phyloP scores from a whole-genome alignment of 2,113 vertebrate species.

The Podarcis raffonei region DNA sequence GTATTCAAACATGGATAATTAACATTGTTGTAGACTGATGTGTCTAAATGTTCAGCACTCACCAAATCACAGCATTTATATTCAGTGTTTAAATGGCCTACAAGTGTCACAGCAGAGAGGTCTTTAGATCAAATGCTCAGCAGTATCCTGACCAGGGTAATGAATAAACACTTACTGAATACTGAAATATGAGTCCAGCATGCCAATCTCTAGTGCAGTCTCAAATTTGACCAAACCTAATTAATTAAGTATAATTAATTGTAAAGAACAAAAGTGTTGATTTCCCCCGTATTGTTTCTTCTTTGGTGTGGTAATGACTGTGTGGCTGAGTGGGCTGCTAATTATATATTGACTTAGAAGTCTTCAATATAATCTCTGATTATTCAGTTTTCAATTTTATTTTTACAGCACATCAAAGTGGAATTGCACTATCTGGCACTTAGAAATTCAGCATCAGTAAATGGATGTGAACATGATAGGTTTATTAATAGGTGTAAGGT shows the following conservation, averaged over 20 bases:
- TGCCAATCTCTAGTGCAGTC: conserved; percentile 4
- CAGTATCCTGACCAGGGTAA: background rate
- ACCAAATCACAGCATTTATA: background rate
- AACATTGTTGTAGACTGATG: background rate
- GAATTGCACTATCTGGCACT: conserved; percentile 75
- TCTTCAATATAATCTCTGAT: conserved; percentile 61
- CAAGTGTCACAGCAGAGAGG: conserved; percentile 17
- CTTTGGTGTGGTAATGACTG: conserved; percentile 61
- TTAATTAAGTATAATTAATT: conserved; percentile 50
- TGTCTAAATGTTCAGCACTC: background rate
- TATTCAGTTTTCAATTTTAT: conserved; percentile 80
- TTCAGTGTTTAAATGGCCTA: conserved; percentile 30
- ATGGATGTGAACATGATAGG: conserved; percentile 75
- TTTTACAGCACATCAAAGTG: conserved; percentile 76
- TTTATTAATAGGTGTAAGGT: conserved; percentile 74
- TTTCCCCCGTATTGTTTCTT: conserved; percentile 44
- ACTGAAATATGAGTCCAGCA: background rate
- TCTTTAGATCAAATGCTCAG: background rate
- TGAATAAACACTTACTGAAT: conserved; percentile 21
- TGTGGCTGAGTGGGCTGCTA: conserved; percentile 74
- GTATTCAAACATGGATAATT: background rate
- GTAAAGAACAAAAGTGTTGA: conserved; percentile 49
- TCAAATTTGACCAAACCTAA: conserved; percentile 13
- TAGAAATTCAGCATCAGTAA: conserved; percentile 79
- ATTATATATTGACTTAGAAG: conserved; percentile 75